A percentile compares a stretch with the other conserved stretches of the same genome.
Evolutionary conservation across 1,140 invertebrate species (phyloP).

Genomic region (Cydia fagiglandana): DNA sequence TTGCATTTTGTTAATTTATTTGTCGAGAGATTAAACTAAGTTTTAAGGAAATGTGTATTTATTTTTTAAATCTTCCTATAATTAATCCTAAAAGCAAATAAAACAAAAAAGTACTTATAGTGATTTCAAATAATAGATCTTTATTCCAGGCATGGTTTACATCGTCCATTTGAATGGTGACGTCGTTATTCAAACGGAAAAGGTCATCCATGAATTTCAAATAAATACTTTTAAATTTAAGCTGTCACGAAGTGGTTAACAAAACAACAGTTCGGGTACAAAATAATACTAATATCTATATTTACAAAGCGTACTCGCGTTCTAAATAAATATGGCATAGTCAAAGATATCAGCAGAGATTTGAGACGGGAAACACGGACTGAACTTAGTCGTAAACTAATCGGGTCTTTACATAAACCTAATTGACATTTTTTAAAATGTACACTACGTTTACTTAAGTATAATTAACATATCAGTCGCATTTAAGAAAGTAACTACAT

Average conservation of each 20-base stretch:
- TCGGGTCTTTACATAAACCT: slow-evolving; percentile 31
- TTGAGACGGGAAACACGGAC: neutral
- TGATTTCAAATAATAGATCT: slow-evolving; percentile 34
- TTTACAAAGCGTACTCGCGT: slow-evolving; percentile 60
- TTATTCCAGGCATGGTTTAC: slow-evolving; percentile 64
- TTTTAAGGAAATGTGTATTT: slow-evolving; percentile 52
- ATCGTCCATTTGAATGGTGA: slow-evolving; percentile 70
- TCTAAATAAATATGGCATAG: slow-evolving; percentile 56
- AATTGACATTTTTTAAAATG: slow-evolving; percentile 38
- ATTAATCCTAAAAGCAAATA: slow-evolving; percentile 34
- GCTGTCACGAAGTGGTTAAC: slow-evolving; percentile 51
- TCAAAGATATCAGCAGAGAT: slow-evolving; percentile 19
- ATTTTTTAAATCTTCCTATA: slow-evolving; percentile 36
- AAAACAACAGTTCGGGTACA: slow-evolving; percentile 51
- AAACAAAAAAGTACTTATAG: slow-evolving; percentile 42
- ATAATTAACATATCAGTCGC: slow-evolving; percentile 75
- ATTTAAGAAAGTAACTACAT: slow-evolving; percentile 53
- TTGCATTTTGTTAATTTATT: slow-evolving; percentile 74
- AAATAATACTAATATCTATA: slow-evolving; percentile 55
- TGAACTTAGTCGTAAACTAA: neutral
- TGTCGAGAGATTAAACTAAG: slow-evolving; percentile 75
- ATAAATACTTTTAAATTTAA: slow-evolving; percentile 67
- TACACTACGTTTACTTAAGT: slow-evolving; percentile 38
- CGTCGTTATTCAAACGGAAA: slow-evolving; percentile 69
- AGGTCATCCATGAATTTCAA: slow-evolving; percentile 66